A percentile compares a stretch with the other conserved stretches of the same genome.
phyloP scores from a whole-genome alignment of 1,140 invertebrate species.

The Lepidurus apus region DNA sequence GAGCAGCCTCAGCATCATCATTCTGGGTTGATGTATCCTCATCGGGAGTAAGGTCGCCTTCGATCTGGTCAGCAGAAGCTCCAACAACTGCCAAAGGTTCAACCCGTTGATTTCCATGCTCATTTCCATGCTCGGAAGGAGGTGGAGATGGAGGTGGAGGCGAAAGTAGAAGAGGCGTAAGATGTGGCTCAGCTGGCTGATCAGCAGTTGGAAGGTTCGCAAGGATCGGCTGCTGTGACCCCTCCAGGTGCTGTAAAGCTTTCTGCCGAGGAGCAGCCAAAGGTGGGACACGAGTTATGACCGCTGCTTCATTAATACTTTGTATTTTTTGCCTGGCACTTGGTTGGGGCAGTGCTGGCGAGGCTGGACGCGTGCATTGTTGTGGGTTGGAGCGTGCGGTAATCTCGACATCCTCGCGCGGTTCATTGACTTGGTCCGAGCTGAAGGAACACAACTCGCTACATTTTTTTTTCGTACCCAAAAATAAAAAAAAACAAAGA shows the following conservation, averaged over 20 bases:
- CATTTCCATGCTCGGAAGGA: background rate
- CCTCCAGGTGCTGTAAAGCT: conserved; percentile 1
- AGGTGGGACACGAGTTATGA: conserved; percentile 18
- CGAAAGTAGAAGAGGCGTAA: background rate
- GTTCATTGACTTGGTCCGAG: background rate
- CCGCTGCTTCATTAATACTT: background rate
- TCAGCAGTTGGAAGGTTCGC: background rate
- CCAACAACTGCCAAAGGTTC: background rate
- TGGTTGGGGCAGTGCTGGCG: background rate
- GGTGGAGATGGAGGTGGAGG: background rate
- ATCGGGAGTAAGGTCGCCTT: background rate
- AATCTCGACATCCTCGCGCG: conserved; percentile 9
- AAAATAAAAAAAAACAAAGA: background rate
- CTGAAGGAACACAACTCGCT: background rate
- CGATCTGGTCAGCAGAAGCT: background rate
- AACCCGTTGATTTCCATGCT: background rate
- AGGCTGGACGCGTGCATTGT: conserved; percentile 11
- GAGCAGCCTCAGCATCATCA: background rate
- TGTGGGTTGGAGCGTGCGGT: background rate
- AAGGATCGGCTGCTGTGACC: background rate
- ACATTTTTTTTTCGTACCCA: background rate
- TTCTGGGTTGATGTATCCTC: background rate
- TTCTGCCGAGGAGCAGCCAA: background rate
- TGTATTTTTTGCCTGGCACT: background rate
- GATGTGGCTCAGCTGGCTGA: background rate